Evolutionary conservation across 2,888 invertebrate species (phyloP), one percentile per base, ranked within the genome.

Genomic region (Brachypalpus laphriformis): DNA sequence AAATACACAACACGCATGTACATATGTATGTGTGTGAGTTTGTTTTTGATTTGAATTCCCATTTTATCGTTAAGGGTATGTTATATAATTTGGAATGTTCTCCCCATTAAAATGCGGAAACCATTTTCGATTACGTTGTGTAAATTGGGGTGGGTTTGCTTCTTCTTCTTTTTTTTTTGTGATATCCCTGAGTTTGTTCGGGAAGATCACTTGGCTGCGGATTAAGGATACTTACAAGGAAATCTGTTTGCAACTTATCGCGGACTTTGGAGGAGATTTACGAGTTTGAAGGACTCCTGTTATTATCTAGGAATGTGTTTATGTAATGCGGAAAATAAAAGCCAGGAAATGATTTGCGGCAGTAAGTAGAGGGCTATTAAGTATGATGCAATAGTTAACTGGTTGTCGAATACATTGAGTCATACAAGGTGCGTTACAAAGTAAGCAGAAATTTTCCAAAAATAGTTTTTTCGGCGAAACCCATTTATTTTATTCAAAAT

Each of bases 61-160:
- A n/a, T 31, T 16, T 25, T 42, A 5, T 11, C 9, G 22, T 34
- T 57, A 70, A 22, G 57, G 70, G 70, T 45, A 2, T 56, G 45
- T 70, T 70, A 57, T 20, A 18, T 47, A 45, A 70, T 34, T 34
- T n/a, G 18, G 18, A 25, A 16, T 51, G 18, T 34, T 51, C 25
- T 37, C 25, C 11, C 9, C 25, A 4, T 25, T 25, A 61, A 66
- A 61, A 66, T 40, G 66, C 51, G 66, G 34, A 51, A 66, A 51
- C 51, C 8, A 63, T 61, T 25, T 54, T 22, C 11, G 14, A 47
- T 25, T 18, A 31, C 31, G 42, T 61, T 45, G 16, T 22, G 42
- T 28, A 25, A 61, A 18, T 63, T 5, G 14, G 51, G 28, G 14
- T n/a, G n/a, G n/a, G n/a, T n/a, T n/a, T n/a, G n/a, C n/a, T n/a